Conservation (phyloP, 92 coral and sea anemone genomes). For the Virgularia gustaviana region DNA sequence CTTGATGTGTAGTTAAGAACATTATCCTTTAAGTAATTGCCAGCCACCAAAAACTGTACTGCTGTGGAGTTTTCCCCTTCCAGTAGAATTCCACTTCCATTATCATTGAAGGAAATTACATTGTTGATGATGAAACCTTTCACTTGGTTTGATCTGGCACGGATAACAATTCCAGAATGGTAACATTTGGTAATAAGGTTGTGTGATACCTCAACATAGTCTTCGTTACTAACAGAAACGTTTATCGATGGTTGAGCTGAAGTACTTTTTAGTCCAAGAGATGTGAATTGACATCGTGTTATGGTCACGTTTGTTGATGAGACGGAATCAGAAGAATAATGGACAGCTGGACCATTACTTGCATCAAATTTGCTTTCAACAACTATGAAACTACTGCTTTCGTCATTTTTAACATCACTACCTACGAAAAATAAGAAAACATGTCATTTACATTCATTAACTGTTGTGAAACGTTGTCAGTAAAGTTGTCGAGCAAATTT, state of each 20-base stretch:
- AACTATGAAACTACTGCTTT: no score
- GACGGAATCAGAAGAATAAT: background rate
- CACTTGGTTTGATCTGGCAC: background rate
- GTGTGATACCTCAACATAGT: background rate
- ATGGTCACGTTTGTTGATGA: background rate
- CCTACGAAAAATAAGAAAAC: no score
- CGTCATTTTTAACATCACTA: no score
- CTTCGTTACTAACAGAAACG: background rate
- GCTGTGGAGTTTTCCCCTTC: no score
- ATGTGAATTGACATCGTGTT: background rate
- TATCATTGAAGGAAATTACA: background rate
- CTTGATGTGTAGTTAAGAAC: background rate
- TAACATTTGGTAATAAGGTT: background rate
- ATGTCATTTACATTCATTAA: no score
- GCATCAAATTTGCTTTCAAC: background rate
- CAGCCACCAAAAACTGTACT: slow-evolving; percentile 3
- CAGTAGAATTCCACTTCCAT: background rate
- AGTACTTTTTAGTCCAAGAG: background rate
- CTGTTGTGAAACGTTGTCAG: no score
- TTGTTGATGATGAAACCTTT: background rate
- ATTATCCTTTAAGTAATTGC: slow-evolving; percentile 11
- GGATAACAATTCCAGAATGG: background rate
- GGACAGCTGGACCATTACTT: background rate
- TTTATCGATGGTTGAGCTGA: background rate
- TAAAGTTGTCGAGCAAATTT: no score